Evolutionary conservation across 2,113 vertebrate species (phyloP).

Genomic region (Heterotilapia buettikoferi): DNA sequence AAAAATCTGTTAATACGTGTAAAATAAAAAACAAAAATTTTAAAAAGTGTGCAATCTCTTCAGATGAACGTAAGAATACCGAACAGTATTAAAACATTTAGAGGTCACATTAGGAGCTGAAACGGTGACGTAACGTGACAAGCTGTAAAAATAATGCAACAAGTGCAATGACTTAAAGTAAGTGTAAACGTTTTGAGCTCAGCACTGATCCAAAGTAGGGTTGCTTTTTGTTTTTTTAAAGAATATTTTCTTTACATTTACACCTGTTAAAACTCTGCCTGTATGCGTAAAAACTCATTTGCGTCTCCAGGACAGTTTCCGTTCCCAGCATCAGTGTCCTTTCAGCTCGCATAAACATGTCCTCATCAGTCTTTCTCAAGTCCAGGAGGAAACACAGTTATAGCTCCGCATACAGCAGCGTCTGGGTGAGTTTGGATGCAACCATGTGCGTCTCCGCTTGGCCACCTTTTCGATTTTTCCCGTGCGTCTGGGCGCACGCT

Average conservation of each 20-base stretch:
- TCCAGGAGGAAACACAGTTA: not conserved
- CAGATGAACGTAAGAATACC: not conserved
- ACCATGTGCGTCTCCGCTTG: not conserved
- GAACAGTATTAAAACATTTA: not conserved
- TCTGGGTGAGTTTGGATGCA: not conserved
- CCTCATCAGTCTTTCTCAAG: not conserved
- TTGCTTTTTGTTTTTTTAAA: not conserved
- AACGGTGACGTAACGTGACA: not conserved
- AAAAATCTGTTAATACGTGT: not conserved
- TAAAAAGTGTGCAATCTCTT: not conserved
- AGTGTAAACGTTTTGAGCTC: not conserved
- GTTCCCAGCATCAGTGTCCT: not conserved
- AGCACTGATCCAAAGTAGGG: slow-evolving; percentile 33
- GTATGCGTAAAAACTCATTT: slow-evolving; percentile 1
- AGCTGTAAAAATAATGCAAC: not conserved
- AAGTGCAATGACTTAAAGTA: not conserved
- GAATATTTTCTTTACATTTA: slow-evolving; percentile 19
- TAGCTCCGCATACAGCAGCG: not conserved
- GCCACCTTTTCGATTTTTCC: not conserved
- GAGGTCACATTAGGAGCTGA: not conserved
- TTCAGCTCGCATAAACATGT: not conserved
- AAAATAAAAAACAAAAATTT: not conserved
- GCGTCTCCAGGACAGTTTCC: not conserved
- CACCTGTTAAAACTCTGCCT: slow-evolving; percentile 26
- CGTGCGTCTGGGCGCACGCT: not conserved